These are phyloP conservation scores for Palaemon carinicauda DNA, from an alignment of 1,140 invertebrate genomes.

Conservation along the genomic window DNA sequence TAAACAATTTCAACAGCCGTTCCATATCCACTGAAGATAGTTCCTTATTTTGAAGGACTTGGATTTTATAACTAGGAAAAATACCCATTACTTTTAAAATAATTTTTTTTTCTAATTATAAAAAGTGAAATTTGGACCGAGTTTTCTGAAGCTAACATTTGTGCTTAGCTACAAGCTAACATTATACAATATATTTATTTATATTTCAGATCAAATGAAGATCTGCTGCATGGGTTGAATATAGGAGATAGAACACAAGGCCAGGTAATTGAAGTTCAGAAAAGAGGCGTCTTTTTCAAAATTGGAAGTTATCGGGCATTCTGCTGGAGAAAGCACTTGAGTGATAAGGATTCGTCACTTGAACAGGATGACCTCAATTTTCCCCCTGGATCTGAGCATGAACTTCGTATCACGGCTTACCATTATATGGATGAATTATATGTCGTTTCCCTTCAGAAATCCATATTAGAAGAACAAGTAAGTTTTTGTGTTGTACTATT, in stretches of 20 bases:
- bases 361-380: background rate
- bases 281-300: constrained; percentile 7
- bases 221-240: background rate
- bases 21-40: no score
- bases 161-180: no score
- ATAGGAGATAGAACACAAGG: constrained; percentile 4
- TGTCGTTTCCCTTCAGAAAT: constrained; percentile 29
- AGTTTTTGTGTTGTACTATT: background rate
- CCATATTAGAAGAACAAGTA: constrained; percentile 34
- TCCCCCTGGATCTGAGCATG: background rate
- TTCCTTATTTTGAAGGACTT: no score
- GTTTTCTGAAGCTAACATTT: background rate
- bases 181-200: background rate
- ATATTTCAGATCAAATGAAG: background rate
- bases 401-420: constrained; percentile 6
- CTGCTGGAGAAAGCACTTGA: constrained; percentile 12
- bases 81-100: no score
- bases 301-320: constrained; percentile 7
- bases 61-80: no score
- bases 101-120: no score
- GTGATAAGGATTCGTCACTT: background rate
- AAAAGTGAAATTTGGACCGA: no score
- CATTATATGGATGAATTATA: constrained; percentile 32
- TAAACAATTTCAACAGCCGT: no score
- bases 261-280: background rate